Evolutionary conservation across 2,797 vertebrate genomes (phyloP), one percentile per base, ranked within the genome.

Genomic region (Pterois miles): DNA sequence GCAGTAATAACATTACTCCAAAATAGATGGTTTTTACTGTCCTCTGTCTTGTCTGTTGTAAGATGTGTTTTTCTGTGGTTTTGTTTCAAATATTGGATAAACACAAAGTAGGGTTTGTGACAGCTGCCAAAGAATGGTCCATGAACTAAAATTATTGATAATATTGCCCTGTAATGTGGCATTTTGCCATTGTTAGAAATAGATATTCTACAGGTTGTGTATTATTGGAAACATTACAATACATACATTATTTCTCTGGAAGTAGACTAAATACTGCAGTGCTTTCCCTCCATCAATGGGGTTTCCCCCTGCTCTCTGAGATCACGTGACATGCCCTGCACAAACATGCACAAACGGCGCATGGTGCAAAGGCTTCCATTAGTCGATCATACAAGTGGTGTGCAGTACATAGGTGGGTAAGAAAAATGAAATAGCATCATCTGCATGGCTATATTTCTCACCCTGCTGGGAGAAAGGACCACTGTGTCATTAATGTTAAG

Each of bases 291-390:
- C 74, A 62, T 88, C 81, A 82, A 54, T 86, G 86, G 90, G 91
- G 81, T 90, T 93, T 82, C 88, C 92, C 90, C 75, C 60, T 54
- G 68, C 77, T 79, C 75, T 73, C 71, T 75, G 31, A 50, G 58
- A 76, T 90, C 90, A 91, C 87, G 78, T 90, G 92, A 89, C 89
- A 74, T 72, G 23, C 60, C 34, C 33, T 67, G 83, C 78, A 82
- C 81, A 67, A 63, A 78, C 64, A 80, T 68, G 43, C 52, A 69
- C 13, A n/a, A n/a, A 59, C 81, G 77, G 75, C 50, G n/a, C 68
- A 40, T 58, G 38, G 25, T 70, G 63, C 76, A 85, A 2, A 27
- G 8, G 33, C 9, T 62, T 46, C 52, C 60, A 40, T 70, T 27
- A 29, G 60, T 23, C 2, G 14, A 63, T 74, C 43, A 22, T 46